Percentiles rank a stretch among this genome's conserved stretches.
These are phyloP conservation scores for Gambusia affinis DNA, from an alignment of 2,113 vertebrate genomes.

Conservation along the genomic window DNA sequence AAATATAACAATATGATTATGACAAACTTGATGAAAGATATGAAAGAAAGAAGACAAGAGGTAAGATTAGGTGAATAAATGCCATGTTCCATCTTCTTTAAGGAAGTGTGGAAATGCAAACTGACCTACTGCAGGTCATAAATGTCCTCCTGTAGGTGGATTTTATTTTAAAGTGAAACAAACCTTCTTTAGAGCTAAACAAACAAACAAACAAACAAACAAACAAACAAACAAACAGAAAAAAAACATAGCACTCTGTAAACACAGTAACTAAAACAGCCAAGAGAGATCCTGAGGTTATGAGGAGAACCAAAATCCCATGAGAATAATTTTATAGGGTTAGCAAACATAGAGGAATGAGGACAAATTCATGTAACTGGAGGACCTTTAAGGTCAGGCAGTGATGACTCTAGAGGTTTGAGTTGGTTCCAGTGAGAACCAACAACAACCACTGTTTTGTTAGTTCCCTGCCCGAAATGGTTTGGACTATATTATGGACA, in stretches of 20 bases:
- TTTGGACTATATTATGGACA: not conserved
- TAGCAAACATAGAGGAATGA: constrained; percentile 5
- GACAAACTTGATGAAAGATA: not conserved
- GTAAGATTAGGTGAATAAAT: not conserved
- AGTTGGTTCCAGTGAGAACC: constrained; percentile 62
- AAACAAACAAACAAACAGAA: not conserved
- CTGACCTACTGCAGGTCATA: not conserved
- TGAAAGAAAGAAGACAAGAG: not conserved
- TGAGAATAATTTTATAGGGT: constrained; percentile 24
- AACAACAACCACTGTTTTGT: constrained; percentile 50
- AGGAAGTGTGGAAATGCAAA: not conserved
- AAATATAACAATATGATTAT: not conserved
- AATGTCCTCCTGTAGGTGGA: not conserved
- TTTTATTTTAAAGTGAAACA: not conserved
- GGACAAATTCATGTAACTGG: constrained; percentile 26
- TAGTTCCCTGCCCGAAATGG: constrained; percentile 37
- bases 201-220: not conserved
- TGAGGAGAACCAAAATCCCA: constrained; percentile 14
- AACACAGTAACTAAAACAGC: not conserved
- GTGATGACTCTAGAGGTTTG: constrained; percentile 39
- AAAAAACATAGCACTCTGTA: no score
- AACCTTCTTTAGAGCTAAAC: not conserved
- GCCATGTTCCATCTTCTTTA: not conserved
- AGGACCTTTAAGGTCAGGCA: constrained; percentile 23
- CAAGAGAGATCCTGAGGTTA: not conserved